Conservation (phyloP, 2,888 invertebrate genomes). For the Dicyrtoma fusca region DNA sequence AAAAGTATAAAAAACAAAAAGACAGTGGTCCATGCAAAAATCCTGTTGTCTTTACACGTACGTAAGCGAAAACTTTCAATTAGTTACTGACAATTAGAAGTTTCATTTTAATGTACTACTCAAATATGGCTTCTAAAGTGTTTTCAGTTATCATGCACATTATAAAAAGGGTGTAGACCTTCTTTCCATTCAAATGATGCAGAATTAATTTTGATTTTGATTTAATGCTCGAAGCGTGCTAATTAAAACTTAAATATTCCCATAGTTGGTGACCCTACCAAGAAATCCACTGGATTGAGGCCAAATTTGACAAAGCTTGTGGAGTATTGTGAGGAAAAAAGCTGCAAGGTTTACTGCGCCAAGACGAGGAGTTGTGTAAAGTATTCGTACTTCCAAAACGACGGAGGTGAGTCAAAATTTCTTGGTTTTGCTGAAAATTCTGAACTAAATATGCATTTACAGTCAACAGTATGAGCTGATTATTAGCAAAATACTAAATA, state of each 20-base stretch:
- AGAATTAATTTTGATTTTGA: not conserved
- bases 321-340: not conserved
- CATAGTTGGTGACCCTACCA: not conserved
- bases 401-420: not conserved
- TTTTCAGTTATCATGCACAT: no score
- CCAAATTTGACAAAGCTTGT: conserved; percentile 15
- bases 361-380: conserved; percentile 14
- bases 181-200: not conserved
- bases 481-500: no score
- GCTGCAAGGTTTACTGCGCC: conserved; percentile 7
- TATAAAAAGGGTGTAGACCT: no score
- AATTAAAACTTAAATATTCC: no score
- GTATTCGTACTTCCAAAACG: conserved; percentile 19
- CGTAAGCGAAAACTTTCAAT: not conserved
- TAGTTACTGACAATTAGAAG: no score
- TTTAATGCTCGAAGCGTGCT: no score
- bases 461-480: no score
- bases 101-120: no score
- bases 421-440: no score
- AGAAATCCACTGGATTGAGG: not conserved
- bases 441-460: no score
- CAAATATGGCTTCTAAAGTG: no score
- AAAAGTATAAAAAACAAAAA: not conserved
- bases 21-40: conserved; percentile 13
- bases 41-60: conserved; percentile 22